phyloP scores from a whole-genome alignment of 1,140 invertebrate genomes.

The Mizuhopecten yessoensis region DNA sequence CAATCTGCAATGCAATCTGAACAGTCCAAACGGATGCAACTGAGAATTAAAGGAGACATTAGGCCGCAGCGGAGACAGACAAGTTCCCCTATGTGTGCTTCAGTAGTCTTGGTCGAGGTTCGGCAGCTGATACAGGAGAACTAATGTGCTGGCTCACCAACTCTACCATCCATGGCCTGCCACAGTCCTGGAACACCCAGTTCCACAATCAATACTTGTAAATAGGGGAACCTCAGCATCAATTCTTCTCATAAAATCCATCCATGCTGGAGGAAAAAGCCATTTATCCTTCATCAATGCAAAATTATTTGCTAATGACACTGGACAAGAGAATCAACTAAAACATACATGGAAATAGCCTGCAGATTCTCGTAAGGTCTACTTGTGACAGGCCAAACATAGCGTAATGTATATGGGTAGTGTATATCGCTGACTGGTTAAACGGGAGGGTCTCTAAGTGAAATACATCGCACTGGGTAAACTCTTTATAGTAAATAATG shows the following conservation, averaged over 20 bases:
- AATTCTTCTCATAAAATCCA: constrained; percentile 29
- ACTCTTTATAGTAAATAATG: not conserved
- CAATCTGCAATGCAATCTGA: no score
- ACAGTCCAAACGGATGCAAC: not conserved
- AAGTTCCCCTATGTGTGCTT: not conserved
- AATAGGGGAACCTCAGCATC: constrained; percentile 31
- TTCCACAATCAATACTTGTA: not conserved
- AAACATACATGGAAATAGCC: constrained; percentile 34
- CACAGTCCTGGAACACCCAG: not conserved
- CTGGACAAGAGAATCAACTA: constrained; percentile 15
- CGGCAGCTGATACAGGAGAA: not conserved
- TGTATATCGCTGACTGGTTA: not conserved
- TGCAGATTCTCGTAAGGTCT: not conserved
- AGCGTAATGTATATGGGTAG: not conserved
- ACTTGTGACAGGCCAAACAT: not conserved
- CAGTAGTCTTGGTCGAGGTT: not conserved
- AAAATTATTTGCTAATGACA: constrained; percentile 40
- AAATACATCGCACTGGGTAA: not conserved
- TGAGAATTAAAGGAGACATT: not conserved
- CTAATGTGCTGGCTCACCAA: not conserved
- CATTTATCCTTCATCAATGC: constrained; percentile 34
- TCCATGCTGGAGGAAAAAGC: constrained; percentile 31
- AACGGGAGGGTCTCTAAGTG: not conserved
- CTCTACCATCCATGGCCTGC: not conserved
- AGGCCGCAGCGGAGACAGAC: not conserved